A percentile compares a stretch with the other conserved stretches of the same genome.
Conservation (phyloP, 2,888 invertebrate genomes). For the Heteromurus nitidus region DNA sequence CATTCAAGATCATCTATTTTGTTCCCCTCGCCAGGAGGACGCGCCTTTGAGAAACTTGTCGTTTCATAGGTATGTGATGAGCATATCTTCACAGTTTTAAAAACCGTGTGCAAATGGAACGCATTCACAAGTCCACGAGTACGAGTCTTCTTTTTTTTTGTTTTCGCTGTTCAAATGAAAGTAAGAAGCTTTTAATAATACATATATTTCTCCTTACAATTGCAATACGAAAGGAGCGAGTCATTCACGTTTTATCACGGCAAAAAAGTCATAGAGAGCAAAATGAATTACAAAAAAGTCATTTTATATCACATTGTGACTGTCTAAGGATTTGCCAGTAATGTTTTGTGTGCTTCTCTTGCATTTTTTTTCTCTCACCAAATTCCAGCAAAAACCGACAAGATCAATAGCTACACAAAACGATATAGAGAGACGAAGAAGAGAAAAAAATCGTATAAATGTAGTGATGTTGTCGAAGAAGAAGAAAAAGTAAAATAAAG, state of each 20-base stretch:
- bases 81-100: not conserved
- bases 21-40: not conserved
- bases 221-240: not conserved
- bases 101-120: not conserved
- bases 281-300: not conserved
- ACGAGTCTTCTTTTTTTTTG: no score
- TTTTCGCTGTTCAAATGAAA: no score
- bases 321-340: not conserved
- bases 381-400: conserved; percentile 16
- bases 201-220: no score
- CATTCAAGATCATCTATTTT: conserved; percentile 10
- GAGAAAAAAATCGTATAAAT: conserved; percentile 5
- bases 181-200: no score
- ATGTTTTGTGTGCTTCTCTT: not conserved
- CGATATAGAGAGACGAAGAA: not conserved
- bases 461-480: conserved; percentile 11
- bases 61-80: conserved; percentile 3
- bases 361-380: not conserved
- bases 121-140: not conserved
- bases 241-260: no score
- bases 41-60: conserved; percentile 8
- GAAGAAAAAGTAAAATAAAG: not conserved
- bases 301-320: conserved; percentile 1
- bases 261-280: no score
- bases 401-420: not conserved